These are phyloP conservation scores for Gorsachius magnificus DNA, from an alignment of 2,797 vertebrate genomes.

Conservation along the genomic window DNA sequence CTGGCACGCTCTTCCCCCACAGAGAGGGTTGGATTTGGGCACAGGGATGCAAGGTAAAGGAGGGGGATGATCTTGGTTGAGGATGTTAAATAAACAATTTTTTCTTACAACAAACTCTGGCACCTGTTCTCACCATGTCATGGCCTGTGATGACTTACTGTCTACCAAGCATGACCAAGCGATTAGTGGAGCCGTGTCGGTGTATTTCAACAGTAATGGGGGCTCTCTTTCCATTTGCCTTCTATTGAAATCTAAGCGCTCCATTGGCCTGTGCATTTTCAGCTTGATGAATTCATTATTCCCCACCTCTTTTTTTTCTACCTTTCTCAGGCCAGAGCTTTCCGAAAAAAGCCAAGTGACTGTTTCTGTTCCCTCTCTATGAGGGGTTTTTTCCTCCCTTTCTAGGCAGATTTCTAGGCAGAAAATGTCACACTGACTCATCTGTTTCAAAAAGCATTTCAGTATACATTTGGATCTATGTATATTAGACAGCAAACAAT, in stretches of 20 bases:
- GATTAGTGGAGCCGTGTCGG: slow-evolving; percentile 77
- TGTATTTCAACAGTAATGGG: slow-evolving; percentile 76
- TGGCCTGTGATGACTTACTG: slow-evolving; percentile 76
- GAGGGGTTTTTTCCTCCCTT: neutral
- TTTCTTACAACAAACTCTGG: slow-evolving; percentile 75
- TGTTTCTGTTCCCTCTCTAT: neutral
- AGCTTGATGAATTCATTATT: slow-evolving; percentile 84
- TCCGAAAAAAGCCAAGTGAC: slow-evolving; percentile 43
- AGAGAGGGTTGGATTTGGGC: neutral
- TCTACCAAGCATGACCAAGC: slow-evolving; percentile 81
- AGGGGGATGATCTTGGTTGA: slow-evolving; percentile 21
- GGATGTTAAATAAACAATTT: slow-evolving; percentile 79
- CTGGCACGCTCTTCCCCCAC: neutral
- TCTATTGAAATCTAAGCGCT: slow-evolving; percentile 79
- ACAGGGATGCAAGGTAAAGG: neutral
- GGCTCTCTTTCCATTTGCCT: slow-evolving; percentile 80
- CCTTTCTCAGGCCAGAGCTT: slow-evolving; percentile 47
- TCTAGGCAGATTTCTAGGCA: slow-evolving; percentile 33
- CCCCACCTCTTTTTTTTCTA: slow-evolving; percentile 48
- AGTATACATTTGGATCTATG: slow-evolving; percentile 30
- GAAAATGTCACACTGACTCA: slow-evolving; percentile 79
- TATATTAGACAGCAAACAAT: slow-evolving; percentile 31
- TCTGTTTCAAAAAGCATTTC: slow-evolving; percentile 75
- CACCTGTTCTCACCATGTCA: slow-evolving; percentile 77
- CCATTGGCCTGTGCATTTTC: slow-evolving; percentile 78